Evolutionary conservation across 2,888 invertebrate species (phyloP), one percentile per base, ranked within the genome.

Genomic region (Lasius platythorax): DNA sequence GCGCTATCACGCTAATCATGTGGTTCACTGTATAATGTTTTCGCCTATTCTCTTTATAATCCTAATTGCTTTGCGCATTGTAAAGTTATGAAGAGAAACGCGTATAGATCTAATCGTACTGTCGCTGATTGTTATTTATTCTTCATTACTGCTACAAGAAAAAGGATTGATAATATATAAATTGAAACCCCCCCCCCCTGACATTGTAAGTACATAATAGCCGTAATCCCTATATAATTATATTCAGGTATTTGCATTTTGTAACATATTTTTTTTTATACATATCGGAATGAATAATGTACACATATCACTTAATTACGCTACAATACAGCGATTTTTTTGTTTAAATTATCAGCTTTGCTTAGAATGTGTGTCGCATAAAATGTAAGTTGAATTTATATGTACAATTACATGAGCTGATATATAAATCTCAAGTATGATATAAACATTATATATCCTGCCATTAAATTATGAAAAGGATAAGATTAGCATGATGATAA

Each of bases 351-450:
- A 75, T 1, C 23, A 64, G 28, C 0, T 58, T 43, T n/a, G 23
- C 15, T 72, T 46, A 63, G n/a, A 61, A 33, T 33, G 46, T 28
- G 15, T 53, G 53, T 53, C n/a, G 37, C 64, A 63, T 78, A 0
- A 40, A 75, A 50, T 76, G n/a, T 8, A 78, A 76, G 23, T 78
- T 11, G 3, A 53, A 78, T 64, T 53, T 30, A 40, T 50, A 28
- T 15, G 58, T 50, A 63, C 63, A 75, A 64, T 72, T 72, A 50
- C 53, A 33, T 53, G 40, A 50, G 53, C 30, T 28, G 64, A 82
- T 82, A 76, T 82, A 76, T 63, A 82, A 82, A 75, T 53, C n/a
- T 63, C 28, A 64, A 63, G 8, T 64, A 78, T 74, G 50, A 23
- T 53, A 46, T 18, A 15, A 70, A 78, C 56, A 18, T 15, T 28